These are phyloP conservation scores for Molossus molossus DNA, from an alignment of 2,797 vertebrate genomes.

Conservation along the genomic window DNA sequence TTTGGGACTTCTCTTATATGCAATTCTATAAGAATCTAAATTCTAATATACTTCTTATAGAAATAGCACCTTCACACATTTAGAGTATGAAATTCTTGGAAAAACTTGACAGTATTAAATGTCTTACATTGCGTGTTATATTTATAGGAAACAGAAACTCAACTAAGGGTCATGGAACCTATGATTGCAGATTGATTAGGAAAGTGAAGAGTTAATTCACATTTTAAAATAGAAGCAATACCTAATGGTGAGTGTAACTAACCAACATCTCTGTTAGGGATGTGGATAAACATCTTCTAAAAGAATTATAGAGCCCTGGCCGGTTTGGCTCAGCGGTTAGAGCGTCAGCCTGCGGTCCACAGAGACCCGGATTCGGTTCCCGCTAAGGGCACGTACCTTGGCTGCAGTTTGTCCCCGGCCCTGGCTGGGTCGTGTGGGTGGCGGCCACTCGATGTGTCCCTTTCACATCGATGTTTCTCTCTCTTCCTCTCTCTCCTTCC, in stretches of 20 bases:
- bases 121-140: slow-evolving; percentile 30
- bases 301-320: not conserved
- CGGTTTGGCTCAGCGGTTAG: no score
- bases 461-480: no score
- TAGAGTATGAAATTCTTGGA: slow-evolving; percentile 32
- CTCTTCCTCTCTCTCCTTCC: no score
- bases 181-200: not conserved
- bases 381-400: no score
- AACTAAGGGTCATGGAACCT: not conserved
- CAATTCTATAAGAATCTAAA: slow-evolving; percentile 45
- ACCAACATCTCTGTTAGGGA: not conserved
- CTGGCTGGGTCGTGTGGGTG: no score
- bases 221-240: not conserved
- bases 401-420: no score
- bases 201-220: not conserved
- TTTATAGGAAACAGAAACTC: slow-evolving; percentile 47
- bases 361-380: no score
- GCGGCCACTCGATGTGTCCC: no score
- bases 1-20: slow-evolving; percentile 20
- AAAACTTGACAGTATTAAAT: slow-evolving; percentile 29
- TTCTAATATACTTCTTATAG: not conserved
- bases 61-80: not conserved
- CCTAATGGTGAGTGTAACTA: not conserved
- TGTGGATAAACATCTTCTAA: slow-evolving; percentile 29
- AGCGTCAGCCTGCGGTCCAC: no score